Percentiles rank a stretch among this genome's conserved stretches.
phyloP scores from a whole-genome alignment of 2,797 vertebrate species.

The Hippocampus kuda region DNA sequence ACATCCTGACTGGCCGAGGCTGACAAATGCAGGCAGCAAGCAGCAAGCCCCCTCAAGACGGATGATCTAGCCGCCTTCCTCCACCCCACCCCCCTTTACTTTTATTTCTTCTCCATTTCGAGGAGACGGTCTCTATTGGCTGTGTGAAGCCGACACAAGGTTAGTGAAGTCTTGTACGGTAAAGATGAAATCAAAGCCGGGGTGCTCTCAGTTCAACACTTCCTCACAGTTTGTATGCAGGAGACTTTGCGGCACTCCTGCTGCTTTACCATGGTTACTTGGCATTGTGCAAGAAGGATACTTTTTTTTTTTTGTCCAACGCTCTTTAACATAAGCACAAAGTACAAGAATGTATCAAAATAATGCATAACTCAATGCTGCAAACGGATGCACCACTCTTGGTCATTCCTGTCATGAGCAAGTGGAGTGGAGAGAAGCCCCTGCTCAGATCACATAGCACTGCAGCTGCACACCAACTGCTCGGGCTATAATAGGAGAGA shows the following conservation, averaged over 20 bases:
- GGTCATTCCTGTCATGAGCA: conserved; percentile 44
- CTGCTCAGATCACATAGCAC: conserved; percentile 59
- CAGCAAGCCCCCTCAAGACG: conserved; percentile 45
- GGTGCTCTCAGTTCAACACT: conserved; percentile 12
- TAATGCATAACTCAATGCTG: not conserved
- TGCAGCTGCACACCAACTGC: conserved; percentile 67
- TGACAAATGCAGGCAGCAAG: conserved; percentile 52
- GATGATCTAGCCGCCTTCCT: conserved; percentile 58
- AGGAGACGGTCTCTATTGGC: conserved; percentile 32
- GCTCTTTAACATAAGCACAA: conserved; percentile 33
- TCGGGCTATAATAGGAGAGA: conserved; percentile 78
- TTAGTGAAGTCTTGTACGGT: conserved; percentile 55
- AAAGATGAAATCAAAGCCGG: conserved; percentile 5
- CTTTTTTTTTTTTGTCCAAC: conserved; percentile 39
- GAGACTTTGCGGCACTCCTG: conserved; percentile 32
- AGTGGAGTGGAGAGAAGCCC: conserved; percentile 37
- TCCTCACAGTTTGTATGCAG: conserved; percentile 47
- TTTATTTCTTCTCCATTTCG: conserved; percentile 27
- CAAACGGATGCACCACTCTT: conserved; percentile 45
- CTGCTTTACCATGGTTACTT: conserved; percentile 36
- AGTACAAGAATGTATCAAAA: conserved; percentile 8
- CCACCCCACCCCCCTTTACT: conserved; percentile 20
- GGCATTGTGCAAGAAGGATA: not conserved
- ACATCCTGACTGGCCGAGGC: conserved; percentile 60
- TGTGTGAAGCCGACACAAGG: conserved; percentile 60